phyloP scores from a whole-genome alignment of 92 coral and sea anemone species.

The Muricea muricata region DNA sequence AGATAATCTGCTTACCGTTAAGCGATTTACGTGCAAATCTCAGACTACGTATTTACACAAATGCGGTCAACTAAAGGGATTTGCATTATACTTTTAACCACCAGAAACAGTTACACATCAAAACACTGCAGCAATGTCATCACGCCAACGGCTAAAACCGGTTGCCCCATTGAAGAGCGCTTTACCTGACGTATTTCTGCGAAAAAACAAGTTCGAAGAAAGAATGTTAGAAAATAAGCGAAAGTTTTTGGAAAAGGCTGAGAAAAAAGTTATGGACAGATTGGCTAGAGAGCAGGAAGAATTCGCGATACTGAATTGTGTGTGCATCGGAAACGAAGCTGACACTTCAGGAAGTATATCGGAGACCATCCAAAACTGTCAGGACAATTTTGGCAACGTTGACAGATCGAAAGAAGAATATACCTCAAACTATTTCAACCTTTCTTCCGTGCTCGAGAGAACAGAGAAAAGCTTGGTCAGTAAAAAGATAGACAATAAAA shows the following conservation, averaged over 20 bases:
- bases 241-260: slow-evolving; percentile 40
- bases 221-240: slow-evolving; percentile 46
- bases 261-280: slow-evolving; percentile 48
- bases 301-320: slow-evolving; percentile 54
- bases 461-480: too few species aligned
- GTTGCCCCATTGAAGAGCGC: slow-evolving; percentile 36
- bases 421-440: not conserved
- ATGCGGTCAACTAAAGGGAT: not conserved
- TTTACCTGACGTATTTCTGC: slow-evolving; percentile 48
- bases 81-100: not conserved
- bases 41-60: not conserved
- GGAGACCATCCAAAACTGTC: not conserved
- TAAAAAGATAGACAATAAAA: not conserved
- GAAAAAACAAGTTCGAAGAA: slow-evolving; percentile 54
- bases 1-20: not conserved
- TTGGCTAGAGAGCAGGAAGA: slow-evolving; percentile 48
- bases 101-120: not conserved
- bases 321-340: not conserved
- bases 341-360: not conserved
- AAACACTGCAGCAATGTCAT: slow-evolving; percentile 8
- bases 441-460: not conserved
- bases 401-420: not conserved
- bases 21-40: slow-evolving; percentile 3
- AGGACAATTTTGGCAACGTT: not conserved
- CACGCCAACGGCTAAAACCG: not conserved